Evolutionary conservation across 2,113 vertebrate species (phyloP).

Genomic region (crab-eating macaque (Macaca fascicularis)): T2T-MFA8v1.1 NC_088375.1:152044001-152044500

Average conservation of each 20-base stretch:
- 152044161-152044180: no score
- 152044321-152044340: background rate
- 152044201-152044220: no score
- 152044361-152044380: background rate
- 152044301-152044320: background rate
- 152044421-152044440: background rate
- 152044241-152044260: no score
- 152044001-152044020: background rate
- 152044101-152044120: no score
- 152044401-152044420: background rate
- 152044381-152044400: background rate
- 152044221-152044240: no score
- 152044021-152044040: background rate
- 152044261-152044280: no score
- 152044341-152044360: background rate
- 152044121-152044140: no score
- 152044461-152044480: constrained; percentile 18
- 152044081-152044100: background rate
- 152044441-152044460: background rate
- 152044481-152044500: background rate
- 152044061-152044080: background rate
- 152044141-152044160: no score
- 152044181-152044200: no score
- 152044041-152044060: background rate
- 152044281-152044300: no score